Conservation (phyloP, 2,888 invertebrate genomes). For the Clusia tigrina region DNA sequence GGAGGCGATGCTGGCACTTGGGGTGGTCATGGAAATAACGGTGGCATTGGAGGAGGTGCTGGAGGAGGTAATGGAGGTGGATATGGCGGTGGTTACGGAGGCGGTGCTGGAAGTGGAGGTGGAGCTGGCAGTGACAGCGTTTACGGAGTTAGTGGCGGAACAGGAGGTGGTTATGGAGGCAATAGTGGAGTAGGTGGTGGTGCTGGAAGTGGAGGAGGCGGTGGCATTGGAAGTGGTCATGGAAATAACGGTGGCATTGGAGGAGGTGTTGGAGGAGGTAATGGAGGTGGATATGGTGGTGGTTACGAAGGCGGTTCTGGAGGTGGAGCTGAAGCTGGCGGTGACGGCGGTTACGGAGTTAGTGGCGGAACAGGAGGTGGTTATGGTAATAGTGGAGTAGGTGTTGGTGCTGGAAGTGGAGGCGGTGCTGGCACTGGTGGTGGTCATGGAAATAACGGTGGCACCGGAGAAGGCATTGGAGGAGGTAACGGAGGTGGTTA, state of each 20-base stretch:
- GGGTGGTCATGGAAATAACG: slow-evolving; percentile 7
- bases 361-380: slow-evolving; percentile 69
- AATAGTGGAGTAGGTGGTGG: slow-evolving; percentile 20
- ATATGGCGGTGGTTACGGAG: slow-evolving; percentile 15
- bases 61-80: slow-evolving; percentile 14
- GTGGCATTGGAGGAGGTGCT: neutral
- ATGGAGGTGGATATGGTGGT: slow-evolving; percentile 23
- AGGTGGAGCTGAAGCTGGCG: slow-evolving; percentile 14
- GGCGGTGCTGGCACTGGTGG: slow-evolving; percentile 25
- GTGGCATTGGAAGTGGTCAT: slow-evolving; percentile 6
- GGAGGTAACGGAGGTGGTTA: slow-evolving; percentile 71
- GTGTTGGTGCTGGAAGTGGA: slow-evolving; percentile 12
- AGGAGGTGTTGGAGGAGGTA: slow-evolving; percentile 68
- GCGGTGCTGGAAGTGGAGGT: slow-evolving; percentile 18
- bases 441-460: slow-evolving; percentile 15
- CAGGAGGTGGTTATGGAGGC: slow-evolving; percentile 15
- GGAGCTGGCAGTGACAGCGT: slow-evolving; percentile 15
- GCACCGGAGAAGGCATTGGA: slow-evolving; percentile 62
- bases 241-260: slow-evolving; percentile 69
- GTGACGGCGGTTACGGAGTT: slow-evolving; percentile 11
- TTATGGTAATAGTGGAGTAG: slow-evolving; percentile 68
- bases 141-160: slow-evolving; percentile 8
- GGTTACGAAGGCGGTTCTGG: slow-evolving; percentile 47
- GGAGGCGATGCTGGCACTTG: neutral
- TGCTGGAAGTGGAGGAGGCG: slow-evolving; percentile 2